Conservation (phyloP, 2,113 vertebrate genomes). For the Aplodontia rufa region DNA sequence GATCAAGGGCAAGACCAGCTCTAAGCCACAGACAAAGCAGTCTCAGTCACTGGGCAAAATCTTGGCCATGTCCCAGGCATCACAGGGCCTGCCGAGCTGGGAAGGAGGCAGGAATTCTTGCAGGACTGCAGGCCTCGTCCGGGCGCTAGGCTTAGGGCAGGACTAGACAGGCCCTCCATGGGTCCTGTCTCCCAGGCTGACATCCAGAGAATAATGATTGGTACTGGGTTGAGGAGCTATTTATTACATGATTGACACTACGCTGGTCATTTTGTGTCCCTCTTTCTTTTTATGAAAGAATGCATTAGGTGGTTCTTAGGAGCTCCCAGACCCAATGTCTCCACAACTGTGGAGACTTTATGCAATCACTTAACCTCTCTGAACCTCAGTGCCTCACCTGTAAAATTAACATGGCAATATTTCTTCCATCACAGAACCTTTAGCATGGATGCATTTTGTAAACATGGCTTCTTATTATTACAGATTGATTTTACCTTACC, state of each 20-base stretch:
- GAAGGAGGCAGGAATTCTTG: neutral
- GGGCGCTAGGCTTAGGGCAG: neutral
- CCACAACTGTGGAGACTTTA: neutral
- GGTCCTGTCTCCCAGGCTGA: neutral
- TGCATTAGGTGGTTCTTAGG: neutral
- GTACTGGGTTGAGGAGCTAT: neutral
- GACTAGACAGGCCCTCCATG: neutral
- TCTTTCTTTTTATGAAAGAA: neutral
- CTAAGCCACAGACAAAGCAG: conserved; percentile 22
- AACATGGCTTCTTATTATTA: neutral
- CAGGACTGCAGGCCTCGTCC: neutral
- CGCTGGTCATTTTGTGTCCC: fast-evolving
- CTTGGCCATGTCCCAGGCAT: neutral
- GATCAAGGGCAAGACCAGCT: neutral
- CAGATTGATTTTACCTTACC: neutral
- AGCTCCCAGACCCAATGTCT: neutral
- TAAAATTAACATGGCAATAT: neutral
- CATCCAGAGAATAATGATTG: neutral
- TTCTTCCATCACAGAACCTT: neutral
- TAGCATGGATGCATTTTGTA: neutral
- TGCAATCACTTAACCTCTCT: neutral
- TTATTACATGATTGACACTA: neutral
- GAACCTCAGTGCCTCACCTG: neutral
- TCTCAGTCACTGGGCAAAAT: neutral
- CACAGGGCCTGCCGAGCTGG: conserved; percentile 10